Base-by-base conservation (phyloP, 1,140 invertebrate species). In the Caenorhabditis latens region DNA sequence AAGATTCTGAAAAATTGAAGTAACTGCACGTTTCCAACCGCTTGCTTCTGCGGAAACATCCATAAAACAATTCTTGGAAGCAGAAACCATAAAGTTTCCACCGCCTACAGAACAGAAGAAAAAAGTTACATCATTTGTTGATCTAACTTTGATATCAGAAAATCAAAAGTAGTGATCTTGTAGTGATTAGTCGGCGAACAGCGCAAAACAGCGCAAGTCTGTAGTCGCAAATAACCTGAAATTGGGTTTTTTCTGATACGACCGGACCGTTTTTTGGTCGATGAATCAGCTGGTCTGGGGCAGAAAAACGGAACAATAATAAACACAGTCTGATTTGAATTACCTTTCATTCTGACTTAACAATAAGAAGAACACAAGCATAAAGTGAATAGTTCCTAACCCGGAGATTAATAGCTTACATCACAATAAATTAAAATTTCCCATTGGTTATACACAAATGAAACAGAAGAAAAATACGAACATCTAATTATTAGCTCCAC, bases 161-260 rank as follows among this genome's bases (percentile, higher is more conserved):
- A 71, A 71, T 71, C 65, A 71, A 63, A 63, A 63, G 46, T 19
- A 71, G 65, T 71, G 40, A 43, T 71, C 65, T 46, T 16, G 40
- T 71, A 43, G 65, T 71, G 65, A 71, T 71, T 71, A 71, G 65
- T 71, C 24, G 65, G 65, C 65, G 65, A 71, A 71, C 65, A 46
- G 61, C 40, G 16, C 65, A 71, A 43, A 71, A 43, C 40, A 43
- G 65, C 65, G 65, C 65, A 42, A 19, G 65, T 43, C 40, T 43
- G 14, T 46, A 46, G 65, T 43, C 65, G 65, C 40, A 71, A 71
- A 71, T 71, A 71, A 71, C 65, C 65, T 71, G 65, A 71, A 71
- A 71, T 71, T 71, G 42, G 65, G 13, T 16, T 71, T 61, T 71
- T 46, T 46, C 65, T 46, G 42, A 71, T 71, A 43, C 42, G 40